A percentile compares a stretch with the other conserved stretches of the same genome.
Conservation (phyloP, 2,797 vertebrate species). For the Sebastiscus albofasciatus region DNA sequence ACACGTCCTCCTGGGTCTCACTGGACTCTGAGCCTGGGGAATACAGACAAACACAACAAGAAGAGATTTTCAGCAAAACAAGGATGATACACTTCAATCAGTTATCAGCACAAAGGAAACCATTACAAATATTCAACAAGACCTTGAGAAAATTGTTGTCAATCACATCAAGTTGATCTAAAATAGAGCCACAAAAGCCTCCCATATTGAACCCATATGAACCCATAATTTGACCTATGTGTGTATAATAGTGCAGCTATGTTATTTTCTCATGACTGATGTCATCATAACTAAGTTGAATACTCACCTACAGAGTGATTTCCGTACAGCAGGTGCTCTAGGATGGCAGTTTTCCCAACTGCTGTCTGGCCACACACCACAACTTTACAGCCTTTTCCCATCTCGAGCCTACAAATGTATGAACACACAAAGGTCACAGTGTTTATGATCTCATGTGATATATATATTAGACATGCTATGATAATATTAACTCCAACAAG, state of each 20-base stretch:
- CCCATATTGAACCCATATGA: background rate
- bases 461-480: accelerated
- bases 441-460: background rate
- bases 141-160: background rate
- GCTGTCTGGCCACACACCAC: constrained; percentile 93
- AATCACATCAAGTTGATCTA: background rate
- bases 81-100: background rate
- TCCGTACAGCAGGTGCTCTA: constrained; percentile 94
- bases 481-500: accelerated
- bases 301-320: constrained; percentile 88
- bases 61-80: background rate
- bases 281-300: background rate
- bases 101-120: background rate
- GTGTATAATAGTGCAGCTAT: background rate
- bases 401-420: constrained; percentile 47
- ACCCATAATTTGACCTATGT: background rate
- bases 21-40: constrained; percentile 85
- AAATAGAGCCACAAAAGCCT: background rate
- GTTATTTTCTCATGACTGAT: too few species aligned
- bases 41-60: background rate
- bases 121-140: background rate
- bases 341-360: constrained; percentile 94
- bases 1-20: constrained; percentile 95
- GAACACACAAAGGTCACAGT: background rate
- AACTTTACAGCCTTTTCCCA: constrained; percentile 96